These are phyloP conservation scores for Prionace glauca DNA, from an alignment of 2,797 vertebrate species.

Conservation along the genomic window DNA sequence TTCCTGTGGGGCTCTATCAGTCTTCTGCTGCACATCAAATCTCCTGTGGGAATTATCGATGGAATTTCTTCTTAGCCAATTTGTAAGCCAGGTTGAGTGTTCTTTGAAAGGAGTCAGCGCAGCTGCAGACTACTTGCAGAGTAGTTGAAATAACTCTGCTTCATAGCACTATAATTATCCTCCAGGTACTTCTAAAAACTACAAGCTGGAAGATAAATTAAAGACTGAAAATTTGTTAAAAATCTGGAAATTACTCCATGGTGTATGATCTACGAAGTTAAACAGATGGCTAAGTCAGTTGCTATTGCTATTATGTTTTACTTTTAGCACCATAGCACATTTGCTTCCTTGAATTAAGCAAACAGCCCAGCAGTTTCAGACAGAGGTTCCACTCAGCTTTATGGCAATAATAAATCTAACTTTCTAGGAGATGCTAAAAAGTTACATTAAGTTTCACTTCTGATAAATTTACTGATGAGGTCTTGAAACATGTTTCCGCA, in stretches of 20 bases:
- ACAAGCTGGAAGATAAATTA: not conserved
- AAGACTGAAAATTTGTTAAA: not conserved
- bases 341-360: not conserved
- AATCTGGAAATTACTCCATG: not conserved
- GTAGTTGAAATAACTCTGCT: not conserved
- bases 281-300: slow-evolving; percentile 4
- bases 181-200: slow-evolving; percentile 18
- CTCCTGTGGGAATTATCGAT: not conserved
- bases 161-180: not conserved
- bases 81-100: not conserved
- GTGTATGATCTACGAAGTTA: not conserved
- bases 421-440: not conserved
- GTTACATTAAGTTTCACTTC: not conserved
- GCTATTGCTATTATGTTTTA: not conserved
- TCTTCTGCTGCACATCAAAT: not conserved
- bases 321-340: not conserved
- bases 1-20: not conserved
- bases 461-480: not conserved
- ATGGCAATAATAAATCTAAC: not conserved
- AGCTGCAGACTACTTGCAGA: not conserved
- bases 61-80: not conserved
- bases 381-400: not conserved
- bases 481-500: not conserved
- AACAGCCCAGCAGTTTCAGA: not conserved
- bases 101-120: not conserved